Evolutionary conservation across 1,140 invertebrate species (phyloP).

Genomic region (Helicorthomorpha holstii): DNA sequence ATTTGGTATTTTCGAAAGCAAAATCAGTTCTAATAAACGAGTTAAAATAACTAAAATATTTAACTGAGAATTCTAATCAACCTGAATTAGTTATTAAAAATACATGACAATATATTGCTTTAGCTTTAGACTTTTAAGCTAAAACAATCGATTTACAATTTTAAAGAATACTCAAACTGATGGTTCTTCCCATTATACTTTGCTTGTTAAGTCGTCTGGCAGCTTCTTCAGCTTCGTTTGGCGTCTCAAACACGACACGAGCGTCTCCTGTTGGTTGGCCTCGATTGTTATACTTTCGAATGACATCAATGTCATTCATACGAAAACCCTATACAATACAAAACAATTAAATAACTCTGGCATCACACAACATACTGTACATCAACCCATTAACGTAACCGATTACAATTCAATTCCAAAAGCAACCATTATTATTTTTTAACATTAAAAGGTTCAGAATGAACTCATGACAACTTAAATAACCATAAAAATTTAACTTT

Average conservation of each 20-base stretch:
- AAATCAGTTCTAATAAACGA: no score
- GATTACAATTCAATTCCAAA: constrained; percentile 16
- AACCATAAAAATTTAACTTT: no score
- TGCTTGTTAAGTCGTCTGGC: constrained; percentile 32
- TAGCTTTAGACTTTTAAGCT: no score
- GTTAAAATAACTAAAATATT: no score
- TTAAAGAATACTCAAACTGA: neutral
- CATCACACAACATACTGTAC: constrained; percentile 14
- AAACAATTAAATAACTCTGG: constrained; percentile 1
- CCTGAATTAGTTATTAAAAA: no score
- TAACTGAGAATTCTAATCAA: no score
- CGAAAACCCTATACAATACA: no score
- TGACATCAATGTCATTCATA: constrained; percentile 53
- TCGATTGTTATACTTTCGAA: constrained; percentile 61
- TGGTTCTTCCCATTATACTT: neutral
- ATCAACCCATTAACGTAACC: constrained; percentile 22
- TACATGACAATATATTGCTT: no score
- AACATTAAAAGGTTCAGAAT: no score
- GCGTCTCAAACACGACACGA: constrained; percentile 56
- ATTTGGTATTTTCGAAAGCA: no score
- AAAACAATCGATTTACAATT: neutral
- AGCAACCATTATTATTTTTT: no score
- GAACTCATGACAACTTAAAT: no score
- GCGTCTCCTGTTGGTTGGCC: constrained; percentile 77
- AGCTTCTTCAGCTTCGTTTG: constrained; percentile 54